Percentiles rank a stretch among this genome's conserved stretches.
Conservation (phyloP, 2,113 vertebrate genomes). For the Apteryx mantelli region DNA sequence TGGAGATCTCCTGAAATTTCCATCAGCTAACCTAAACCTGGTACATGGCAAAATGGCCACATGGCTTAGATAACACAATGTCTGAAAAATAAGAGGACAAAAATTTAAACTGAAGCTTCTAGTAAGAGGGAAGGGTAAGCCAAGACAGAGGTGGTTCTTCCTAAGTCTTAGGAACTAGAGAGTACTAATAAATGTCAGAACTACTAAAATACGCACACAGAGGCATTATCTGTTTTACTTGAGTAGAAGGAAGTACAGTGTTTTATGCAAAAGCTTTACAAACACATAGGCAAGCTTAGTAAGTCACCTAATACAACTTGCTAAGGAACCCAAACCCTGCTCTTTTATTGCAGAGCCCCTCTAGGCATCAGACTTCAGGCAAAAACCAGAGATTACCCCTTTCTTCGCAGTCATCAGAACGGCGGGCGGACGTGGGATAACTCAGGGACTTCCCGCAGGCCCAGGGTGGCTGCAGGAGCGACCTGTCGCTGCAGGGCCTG, state of each 20-base stretch:
- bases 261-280: background rate
- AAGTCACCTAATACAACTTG: background rate
- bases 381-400: background rate
- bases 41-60: background rate
- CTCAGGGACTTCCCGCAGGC: no score
- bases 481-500: no score
- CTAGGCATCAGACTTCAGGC: no score
- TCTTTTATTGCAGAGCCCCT: rapidly evolving
- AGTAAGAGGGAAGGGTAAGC: background rate
- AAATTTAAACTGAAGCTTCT: background rate
- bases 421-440: no score
- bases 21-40: background rate
- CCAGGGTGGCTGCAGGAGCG: no score
- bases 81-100: background rate
- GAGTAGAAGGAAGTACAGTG: background rate
- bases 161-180: background rate
- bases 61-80: background rate
- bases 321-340: background rate
- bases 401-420: background rate
- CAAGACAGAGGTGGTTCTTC: background rate
- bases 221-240: background rate
- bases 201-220: background rate
- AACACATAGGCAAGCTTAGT: background rate
- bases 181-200: background rate
- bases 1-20: background rate